Percentiles rank a stretch among this genome's conserved stretches.
Evolutionary conservation across 2,797 vertebrate species (phyloP).

Genomic region (Falco concolor): DNA sequence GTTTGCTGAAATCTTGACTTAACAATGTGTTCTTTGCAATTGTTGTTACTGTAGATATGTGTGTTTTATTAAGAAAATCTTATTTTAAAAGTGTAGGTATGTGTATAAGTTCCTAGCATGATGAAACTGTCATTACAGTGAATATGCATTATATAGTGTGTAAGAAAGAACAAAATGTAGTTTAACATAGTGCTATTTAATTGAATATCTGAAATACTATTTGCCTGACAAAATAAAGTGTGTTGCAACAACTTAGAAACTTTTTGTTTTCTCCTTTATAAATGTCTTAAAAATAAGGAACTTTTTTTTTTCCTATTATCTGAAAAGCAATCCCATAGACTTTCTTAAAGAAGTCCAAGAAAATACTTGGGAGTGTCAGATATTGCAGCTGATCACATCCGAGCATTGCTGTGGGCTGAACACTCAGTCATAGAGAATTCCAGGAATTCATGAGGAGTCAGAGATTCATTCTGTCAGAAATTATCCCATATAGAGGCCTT

Average conservation of each 20-base stretch:
- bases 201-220: constrained; percentile 79
- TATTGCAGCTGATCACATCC: neutral
- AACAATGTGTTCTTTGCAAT: constrained; percentile 49
- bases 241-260: constrained; percentile 39
- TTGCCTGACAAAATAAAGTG: constrained; percentile 82
- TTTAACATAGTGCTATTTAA: constrained; percentile 78
- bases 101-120: constrained; percentile 74
- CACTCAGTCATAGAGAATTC: neutral
- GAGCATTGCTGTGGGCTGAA: neutral
- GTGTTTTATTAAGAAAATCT: constrained; percentile 65
- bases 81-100: constrained; percentile 60
- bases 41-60: constrained; percentile 66
- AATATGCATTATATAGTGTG: constrained; percentile 71
- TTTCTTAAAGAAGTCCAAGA: neutral
- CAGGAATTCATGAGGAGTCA: neutral
- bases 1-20: constrained; percentile 55
- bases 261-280: neutral
- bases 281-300: neutral
- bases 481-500: neutral
- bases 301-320: neutral
- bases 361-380: neutral
- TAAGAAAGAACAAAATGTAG: constrained; percentile 68
- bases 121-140: constrained; percentile 77
- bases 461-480: neutral
- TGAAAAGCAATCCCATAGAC: neutral